Conservation (phyloP, 2,888 invertebrate species). For the Eledone cirrhosa region DNA sequence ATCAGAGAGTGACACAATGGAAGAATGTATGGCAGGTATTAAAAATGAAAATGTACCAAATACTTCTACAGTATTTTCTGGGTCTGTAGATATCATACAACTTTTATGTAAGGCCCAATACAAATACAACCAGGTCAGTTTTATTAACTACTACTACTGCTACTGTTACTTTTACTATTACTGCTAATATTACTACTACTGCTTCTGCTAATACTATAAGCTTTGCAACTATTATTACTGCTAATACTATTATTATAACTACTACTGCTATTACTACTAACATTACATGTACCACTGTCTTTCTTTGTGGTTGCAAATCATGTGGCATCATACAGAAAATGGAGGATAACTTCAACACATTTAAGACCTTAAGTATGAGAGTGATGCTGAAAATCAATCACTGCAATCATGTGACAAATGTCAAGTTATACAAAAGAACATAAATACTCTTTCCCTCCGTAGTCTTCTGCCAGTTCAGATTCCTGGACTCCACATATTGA, state of each 20-base stretch:
- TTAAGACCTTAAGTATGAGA: no score
- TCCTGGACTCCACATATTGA: no score
- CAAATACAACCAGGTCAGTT: constrained; percentile 75
- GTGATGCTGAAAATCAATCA: no score
- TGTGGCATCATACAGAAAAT: no score
- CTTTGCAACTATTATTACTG: no score
- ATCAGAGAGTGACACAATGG: constrained; percentile 51
- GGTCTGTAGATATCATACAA: constrained; percentile 72
- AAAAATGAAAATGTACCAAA: constrained; percentile 40
- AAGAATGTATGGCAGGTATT: constrained; percentile 24
- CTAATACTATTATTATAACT: not conserved
- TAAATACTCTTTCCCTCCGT: no score
- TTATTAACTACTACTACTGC: not conserved
- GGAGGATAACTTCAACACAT: no score
- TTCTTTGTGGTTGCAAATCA: no score
- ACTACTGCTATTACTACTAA: not conserved
- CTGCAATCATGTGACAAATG: no score
- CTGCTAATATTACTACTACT: not conserved
- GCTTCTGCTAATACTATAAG: not conserved
- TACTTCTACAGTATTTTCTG: not conserved
- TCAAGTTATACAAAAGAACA: no score
- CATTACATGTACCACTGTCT: no score
- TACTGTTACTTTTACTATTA: not conserved
- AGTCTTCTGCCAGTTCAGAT: no score
- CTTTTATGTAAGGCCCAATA: constrained; percentile 91